phyloP scores from a whole-genome alignment of 2,888 invertebrate genomes.

The Agonopterix subpropinquella region DNA sequence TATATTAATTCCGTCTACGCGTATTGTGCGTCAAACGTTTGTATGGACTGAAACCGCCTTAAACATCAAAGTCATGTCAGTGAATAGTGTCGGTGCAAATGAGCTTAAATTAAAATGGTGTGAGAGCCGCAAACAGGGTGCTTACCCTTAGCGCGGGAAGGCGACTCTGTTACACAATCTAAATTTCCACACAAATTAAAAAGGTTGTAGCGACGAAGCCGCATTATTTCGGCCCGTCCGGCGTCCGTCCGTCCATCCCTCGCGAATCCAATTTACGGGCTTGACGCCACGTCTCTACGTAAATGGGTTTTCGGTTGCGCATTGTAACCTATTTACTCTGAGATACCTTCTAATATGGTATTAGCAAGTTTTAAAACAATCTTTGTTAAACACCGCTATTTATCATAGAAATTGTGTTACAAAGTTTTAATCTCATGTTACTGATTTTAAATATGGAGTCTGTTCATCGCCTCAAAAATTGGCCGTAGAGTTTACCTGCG shows the following conservation, averaged over 20 bases:
- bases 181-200: conserved; percentile 46
- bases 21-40: too few species aligned
- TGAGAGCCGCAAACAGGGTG: neutral
- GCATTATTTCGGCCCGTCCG: conserved; percentile 41
- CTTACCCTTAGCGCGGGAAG: neutral
- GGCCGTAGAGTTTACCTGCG: too few species aligned
- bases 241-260: conserved; percentile 33
- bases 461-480: too few species aligned
- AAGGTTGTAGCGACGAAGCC: conserved; percentile 38
- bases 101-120: neutral
- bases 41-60: too few species aligned
- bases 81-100: neutral
- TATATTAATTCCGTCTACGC: too few species aligned
- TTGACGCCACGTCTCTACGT: conserved; percentile 44
- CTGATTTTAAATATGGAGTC: too few species aligned
- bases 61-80: neutral
- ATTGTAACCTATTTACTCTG: conserved; percentile 52
- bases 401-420: too few species aligned
- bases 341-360: conserved; percentile 29
- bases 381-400: neutral
- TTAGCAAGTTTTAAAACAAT: conserved; percentile 19
- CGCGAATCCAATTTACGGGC: conserved; percentile 57
- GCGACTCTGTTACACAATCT: conserved; percentile 18
- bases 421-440: too few species aligned
- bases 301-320: conserved; percentile 53